Conservation (phyloP, 2,113 vertebrate genomes). For the Ploceus nigricollis region DNA sequence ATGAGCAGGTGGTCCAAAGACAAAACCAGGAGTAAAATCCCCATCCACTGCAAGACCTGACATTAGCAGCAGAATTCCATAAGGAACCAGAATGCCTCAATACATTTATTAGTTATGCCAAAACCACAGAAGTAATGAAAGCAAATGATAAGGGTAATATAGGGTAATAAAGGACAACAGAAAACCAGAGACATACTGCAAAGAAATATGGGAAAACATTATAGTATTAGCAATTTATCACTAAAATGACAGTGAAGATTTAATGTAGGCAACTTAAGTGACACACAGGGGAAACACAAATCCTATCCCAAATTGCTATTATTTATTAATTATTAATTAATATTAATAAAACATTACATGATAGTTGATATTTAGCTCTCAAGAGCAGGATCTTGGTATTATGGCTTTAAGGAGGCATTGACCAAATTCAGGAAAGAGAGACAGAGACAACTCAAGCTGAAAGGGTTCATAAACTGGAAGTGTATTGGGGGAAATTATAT, state of each 20-base stretch:
- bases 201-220: not conserved
- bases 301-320: not conserved
- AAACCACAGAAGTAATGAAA: not conserved
- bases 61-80: not conserved
- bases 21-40: not conserved
- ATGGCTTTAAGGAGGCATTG: not conserved
- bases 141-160: not conserved
- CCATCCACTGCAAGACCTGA: not conserved
- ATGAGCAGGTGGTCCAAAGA: not conserved
- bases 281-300: not conserved
- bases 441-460: not conserved
- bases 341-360: not conserved
- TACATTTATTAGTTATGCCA: not conserved
- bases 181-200: not conserved
- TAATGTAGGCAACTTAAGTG: not conserved
- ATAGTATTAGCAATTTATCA: not conserved
- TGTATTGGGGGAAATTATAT: not conserved
- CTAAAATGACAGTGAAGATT: not conserved
- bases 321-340: not conserved
- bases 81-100: not conserved
- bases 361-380: not conserved
- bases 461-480: not conserved
- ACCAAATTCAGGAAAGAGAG: not conserved
- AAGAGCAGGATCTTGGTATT: not conserved
- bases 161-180: not conserved